A percentile compares a stretch with the other conserved stretches of the same genome.
These are phyloP conservation scores for Thermophis baileyi DNA, from an alignment of 2,113 vertebrate species.

Conservation along the genomic window DNA sequence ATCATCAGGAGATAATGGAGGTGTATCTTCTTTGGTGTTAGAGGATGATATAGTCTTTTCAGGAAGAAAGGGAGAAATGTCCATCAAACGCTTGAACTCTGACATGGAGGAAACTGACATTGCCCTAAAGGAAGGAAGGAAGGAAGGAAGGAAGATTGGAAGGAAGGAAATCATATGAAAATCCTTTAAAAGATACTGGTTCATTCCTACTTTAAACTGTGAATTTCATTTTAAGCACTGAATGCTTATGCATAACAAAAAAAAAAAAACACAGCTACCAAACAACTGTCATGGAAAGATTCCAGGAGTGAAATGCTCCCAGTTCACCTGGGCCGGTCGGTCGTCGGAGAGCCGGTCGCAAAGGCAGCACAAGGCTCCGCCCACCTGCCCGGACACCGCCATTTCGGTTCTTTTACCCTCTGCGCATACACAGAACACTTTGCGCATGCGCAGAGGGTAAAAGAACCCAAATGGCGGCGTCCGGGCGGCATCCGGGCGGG, in stretches of 20 bases:
- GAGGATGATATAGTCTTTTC: slow-evolving; percentile 79
- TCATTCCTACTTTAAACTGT: not conserved
- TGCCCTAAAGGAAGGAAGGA: slow-evolving; percentile 71
- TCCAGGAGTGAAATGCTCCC: no score
- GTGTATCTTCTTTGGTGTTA: slow-evolving; percentile 79
- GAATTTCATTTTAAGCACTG: not conserved
- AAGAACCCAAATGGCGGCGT: no score
- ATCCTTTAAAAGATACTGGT: not conserved
- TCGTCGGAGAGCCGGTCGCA: no score
- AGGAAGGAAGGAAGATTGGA: not conserved
- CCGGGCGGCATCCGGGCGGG: no score
- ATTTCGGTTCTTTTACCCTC: no score
- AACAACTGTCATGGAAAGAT: not conserved
- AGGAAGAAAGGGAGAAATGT: slow-evolving; percentile 94
- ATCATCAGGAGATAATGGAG: slow-evolving; percentile 94
- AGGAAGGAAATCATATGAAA: not conserved
- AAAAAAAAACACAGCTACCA: not conserved
- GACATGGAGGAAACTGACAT: slow-evolving; percentile 98
- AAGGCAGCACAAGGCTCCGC: no score
- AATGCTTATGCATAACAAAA: not conserved
- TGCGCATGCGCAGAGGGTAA: no score
- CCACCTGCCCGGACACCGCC: no score
- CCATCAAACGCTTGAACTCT: slow-evolving; percentile 96
- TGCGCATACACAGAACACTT: no score
- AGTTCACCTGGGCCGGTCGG: no score